Evolutionary conservation across 2,797 vertebrate species (phyloP).

Genomic region (Pyrocephalus nanus): DNA sequence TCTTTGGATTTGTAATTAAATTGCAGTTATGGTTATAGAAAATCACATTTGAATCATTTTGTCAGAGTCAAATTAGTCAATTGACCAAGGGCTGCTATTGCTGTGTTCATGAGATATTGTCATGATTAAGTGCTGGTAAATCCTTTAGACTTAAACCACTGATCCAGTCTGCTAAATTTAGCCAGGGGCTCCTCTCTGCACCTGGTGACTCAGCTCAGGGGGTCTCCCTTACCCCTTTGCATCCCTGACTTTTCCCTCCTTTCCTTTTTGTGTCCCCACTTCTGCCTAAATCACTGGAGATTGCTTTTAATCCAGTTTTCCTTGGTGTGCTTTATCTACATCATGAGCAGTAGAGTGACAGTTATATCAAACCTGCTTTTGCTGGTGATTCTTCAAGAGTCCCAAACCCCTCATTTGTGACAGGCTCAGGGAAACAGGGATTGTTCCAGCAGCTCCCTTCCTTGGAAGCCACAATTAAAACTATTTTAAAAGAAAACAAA

Average conservation of each 20-base stretch:
- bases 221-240: background rate
- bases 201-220: background rate
- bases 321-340: background rate
- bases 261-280: background rate
- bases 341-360: background rate
- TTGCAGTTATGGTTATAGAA: background rate
- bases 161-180: background rate
- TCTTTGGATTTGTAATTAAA: background rate
- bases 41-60: background rate
- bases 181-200: background rate
- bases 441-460: background rate
- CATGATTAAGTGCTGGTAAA: background rate
- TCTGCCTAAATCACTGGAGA: background rate
- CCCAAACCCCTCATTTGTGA: background rate
- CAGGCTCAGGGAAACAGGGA: background rate
- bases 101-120: background rate
- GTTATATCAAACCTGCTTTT: background rate
- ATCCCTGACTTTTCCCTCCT: background rate
- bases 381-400: background rate
- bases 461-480: slow-evolving; percentile 15
- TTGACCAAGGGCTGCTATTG: background rate
- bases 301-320: background rate
- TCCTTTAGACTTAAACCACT: background rate
- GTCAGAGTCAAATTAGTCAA: background rate
- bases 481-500: slow-evolving; percentile 30